phyloP scores from a whole-genome alignment of 2,888 invertebrate species.

The Helleia helle region DNA sequence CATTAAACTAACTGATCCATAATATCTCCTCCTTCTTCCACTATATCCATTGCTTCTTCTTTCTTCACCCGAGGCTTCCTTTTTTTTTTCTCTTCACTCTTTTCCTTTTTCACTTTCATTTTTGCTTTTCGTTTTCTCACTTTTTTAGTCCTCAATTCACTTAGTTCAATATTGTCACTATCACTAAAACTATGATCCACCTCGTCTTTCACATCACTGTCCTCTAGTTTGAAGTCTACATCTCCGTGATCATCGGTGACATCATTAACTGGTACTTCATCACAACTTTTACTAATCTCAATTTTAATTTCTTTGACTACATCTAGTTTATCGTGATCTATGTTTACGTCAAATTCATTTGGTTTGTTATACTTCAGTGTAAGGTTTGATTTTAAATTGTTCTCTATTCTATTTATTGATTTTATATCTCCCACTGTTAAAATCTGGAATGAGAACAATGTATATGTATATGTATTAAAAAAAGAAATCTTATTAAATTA shows the following conservation, averaged over 20 bases:
- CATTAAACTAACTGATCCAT: conserved; percentile 6
- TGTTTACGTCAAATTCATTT: neutral
- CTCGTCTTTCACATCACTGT: conserved; percentile 1
- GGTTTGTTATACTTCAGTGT: conserved; percentile 1
- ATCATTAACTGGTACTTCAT: neutral
- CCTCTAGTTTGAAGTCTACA: neutral
- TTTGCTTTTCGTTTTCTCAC: neutral
- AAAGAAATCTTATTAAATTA: too few species aligned
- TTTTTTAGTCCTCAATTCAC: conserved; percentile 5
- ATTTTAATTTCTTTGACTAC: neutral
- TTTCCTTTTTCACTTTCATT: conserved; percentile 2
- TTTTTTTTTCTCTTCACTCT: neutral
- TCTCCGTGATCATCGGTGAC: neutral
- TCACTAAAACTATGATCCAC: conserved; percentile 5
- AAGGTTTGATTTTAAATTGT: neutral
- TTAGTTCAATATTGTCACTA: conserved; percentile 3
- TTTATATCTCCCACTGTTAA: conserved; percentile 1
- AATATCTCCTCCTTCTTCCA: conserved; percentile 2
- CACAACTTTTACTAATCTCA: neutral
- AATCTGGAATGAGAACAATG: neutral
- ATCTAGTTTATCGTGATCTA: neutral
- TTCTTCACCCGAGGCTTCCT: neutral
- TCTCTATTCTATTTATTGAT: conserved; percentile 1
- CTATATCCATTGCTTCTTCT: neutral
- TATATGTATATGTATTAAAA: too few species aligned